phyloP scores from a whole-genome alignment of 2,797 vertebrate genomes.

The Remorina albescens region DNA sequence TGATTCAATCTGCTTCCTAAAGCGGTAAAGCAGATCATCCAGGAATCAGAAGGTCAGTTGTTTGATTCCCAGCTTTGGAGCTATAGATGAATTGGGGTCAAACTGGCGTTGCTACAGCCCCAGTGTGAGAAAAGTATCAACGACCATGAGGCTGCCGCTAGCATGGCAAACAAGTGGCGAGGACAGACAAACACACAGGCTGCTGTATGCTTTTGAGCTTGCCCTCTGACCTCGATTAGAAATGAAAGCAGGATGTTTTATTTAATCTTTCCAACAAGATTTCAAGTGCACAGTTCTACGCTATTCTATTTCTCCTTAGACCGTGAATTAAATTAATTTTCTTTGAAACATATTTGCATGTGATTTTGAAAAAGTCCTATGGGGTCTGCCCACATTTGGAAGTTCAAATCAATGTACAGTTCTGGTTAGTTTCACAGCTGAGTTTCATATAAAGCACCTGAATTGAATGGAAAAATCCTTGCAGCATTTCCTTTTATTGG shows the following conservation, averaged over 20 bases:
- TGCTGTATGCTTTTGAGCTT: not conserved
- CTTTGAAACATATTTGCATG: not conserved
- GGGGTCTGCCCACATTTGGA: not conserved
- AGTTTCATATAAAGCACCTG: not conserved
- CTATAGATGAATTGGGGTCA: constrained; percentile 29
- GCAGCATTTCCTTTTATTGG: not conserved
- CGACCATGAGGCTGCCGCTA: constrained; percentile 37
- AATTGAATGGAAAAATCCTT: not conserved
- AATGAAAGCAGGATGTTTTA: not conserved
- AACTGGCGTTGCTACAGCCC: constrained; percentile 7
- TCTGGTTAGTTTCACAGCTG: not conserved
- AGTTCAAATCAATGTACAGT: not conserved
- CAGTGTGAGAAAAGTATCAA: constrained; percentile 21
- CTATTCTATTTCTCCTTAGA: not conserved
- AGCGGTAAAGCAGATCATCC: no score
- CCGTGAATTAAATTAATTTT: not conserved
- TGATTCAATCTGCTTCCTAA: no score
- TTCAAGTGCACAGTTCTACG: not conserved
- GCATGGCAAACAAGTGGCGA: constrained; percentile 1
- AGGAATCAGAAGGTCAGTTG: no score
- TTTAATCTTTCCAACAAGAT: not conserved
- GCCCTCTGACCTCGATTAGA: not conserved
- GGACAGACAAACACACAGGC: constrained; percentile 4
- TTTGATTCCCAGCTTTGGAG: not conserved
- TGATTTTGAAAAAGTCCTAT: not conserved